Conservation (phyloP, 1,140 invertebrate species). For the Eumaeus atala region DNA sequence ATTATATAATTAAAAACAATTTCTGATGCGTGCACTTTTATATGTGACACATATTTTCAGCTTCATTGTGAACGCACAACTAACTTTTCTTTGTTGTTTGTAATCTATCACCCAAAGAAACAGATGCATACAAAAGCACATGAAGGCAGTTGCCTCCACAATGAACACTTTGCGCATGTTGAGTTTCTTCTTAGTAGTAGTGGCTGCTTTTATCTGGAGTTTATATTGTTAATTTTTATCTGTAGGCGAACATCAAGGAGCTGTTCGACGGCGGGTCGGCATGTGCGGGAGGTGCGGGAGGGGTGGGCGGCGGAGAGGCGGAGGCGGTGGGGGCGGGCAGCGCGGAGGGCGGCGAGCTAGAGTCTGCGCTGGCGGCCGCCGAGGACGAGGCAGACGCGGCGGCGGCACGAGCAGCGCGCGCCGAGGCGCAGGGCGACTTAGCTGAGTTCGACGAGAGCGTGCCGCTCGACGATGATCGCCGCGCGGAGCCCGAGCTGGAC, state of each 20-base stretch:
- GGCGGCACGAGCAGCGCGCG: conserved; percentile 91
- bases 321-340: conserved; percentile 87
- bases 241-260: conserved; percentile 92
- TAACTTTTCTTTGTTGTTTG: too few species aligned
- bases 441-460: conserved; percentile 98
- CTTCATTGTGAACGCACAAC: too few species aligned
- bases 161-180: too few species aligned
- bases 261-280: conserved; percentile 78
- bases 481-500: conserved; percentile 82
- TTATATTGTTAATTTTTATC: not conserved
- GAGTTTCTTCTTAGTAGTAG: not conserved
- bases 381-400: conserved; percentile 96
- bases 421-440: conserved; percentile 94
- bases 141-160: too few species aligned
- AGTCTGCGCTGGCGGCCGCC: conserved; percentile 89
- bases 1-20: too few species aligned
- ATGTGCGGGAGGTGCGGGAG: conserved; percentile 77
- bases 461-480: conserved; percentile 86
- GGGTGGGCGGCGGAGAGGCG: conserved; percentile 86
- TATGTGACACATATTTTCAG: too few species aligned
- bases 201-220: not conserved
- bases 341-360: conserved; percentile 83
- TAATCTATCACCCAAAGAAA: too few species aligned
- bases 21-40: too few species aligned
- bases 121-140: too few species aligned